phyloP scores from a whole-genome alignment of 1,140 invertebrate genomes.

The Catajapyx aquilonaris region DNA sequence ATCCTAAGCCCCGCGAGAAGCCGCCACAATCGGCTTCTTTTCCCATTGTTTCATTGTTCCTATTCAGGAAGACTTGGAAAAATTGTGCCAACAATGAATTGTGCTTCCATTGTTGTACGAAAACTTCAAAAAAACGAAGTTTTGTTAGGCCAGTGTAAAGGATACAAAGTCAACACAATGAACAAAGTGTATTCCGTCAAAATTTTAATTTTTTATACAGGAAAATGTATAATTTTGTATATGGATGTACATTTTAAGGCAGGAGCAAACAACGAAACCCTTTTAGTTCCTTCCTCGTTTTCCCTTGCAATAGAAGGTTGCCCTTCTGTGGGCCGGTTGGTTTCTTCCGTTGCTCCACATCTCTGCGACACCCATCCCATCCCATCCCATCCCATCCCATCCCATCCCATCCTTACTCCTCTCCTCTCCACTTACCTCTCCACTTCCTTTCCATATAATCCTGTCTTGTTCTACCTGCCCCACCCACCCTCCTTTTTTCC shows the following conservation, averaged over 20 bases:
- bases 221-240: constrained; percentile 1
- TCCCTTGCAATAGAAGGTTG: not conserved
- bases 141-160: not conserved
- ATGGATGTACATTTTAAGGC: constrained; percentile 1
- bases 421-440: not conserved
- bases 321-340: not conserved
- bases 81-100: constrained; percentile 1
- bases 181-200: not conserved
- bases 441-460: not conserved
- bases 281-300: not conserved
- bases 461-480: not conserved
- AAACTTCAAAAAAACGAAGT: not conserved
- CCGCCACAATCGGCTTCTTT: not conserved
- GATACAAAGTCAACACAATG: not conserved
- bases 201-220: constrained; percentile 1
- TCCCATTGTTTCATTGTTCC: not conserved
- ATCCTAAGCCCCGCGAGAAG: not conserved
- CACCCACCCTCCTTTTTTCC: too few relatives aligned
- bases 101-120: constrained; percentile 1
- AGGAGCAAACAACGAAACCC: not conserved
- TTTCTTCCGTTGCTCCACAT: not conserved
- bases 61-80: not conserved
- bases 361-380: not conserved
- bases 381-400: not conserved
- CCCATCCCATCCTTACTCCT: not conserved